A percentile compares a stretch with the other conserved stretches of the same genome.
Conservation (phyloP, 2,797 vertebrate species). For the Sebastes iracundus region DNA sequence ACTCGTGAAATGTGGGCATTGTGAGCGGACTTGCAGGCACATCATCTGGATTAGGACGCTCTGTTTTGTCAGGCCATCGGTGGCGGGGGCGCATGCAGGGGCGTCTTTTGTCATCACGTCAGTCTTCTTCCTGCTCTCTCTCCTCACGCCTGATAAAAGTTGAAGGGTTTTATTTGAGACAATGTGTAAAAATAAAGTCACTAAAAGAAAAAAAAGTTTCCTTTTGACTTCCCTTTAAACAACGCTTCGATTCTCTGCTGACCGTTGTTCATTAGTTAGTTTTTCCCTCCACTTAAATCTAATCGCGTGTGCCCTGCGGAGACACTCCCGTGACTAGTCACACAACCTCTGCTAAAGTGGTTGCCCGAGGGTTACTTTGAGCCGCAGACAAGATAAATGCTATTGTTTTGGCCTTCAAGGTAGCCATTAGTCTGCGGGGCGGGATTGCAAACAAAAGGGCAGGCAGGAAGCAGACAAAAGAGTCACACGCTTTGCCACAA, state of each 20-base stretch:
- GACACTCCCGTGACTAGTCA: slow-evolving; percentile 37
- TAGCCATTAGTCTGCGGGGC: slow-evolving; percentile 67
- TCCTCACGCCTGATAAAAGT: slow-evolving; percentile 18
- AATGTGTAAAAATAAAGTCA: neutral
- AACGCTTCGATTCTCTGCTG: slow-evolving; percentile 4
- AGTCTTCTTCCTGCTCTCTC: neutral
- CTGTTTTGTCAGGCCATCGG: slow-evolving; percentile 75
- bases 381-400: slow-evolving; percentile 72
- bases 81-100: slow-evolving; percentile 34
- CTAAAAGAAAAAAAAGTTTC: neutral
- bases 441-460: slow-evolving; percentile 61
- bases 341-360: slow-evolving; percentile 49
- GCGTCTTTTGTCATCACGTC: slow-evolving; percentile 71
- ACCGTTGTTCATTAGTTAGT: slow-evolving; percentile 30
- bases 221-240: neutral
- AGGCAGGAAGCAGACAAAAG: slow-evolving; percentile 54
- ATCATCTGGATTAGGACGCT: slow-evolving; percentile 78
- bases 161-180: slow-evolving; percentile 11
- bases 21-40: slow-evolving; percentile 70
- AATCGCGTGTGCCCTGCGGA: slow-evolving; percentile 11
- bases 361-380: slow-evolving; percentile 54
- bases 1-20: slow-evolving; percentile 24
- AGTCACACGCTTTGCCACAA: slow-evolving; percentile 33
- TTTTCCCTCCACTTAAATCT: slow-evolving; percentile 21
- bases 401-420: slow-evolving; percentile 72